phyloP scores from a whole-genome alignment of 2,113 vertebrate species.

The Clupea harengus region DNA sequence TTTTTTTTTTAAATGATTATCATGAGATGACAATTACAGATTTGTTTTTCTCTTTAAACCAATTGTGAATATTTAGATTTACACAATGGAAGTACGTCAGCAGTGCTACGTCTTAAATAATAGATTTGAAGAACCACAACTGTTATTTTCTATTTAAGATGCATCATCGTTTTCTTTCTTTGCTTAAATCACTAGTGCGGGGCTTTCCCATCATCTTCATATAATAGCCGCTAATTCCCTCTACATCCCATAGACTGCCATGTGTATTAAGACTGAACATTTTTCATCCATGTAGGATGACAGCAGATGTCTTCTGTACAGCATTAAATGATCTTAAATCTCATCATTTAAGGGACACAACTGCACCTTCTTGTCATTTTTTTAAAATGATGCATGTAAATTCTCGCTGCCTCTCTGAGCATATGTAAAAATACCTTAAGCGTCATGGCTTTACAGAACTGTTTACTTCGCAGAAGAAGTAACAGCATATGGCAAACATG shows the following conservation, averaged over 20 bases:
- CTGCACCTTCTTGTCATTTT: not conserved
- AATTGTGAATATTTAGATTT: not conserved
- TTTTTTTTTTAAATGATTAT: not conserved
- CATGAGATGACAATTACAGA: not conserved
- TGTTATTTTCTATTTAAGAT: slow-evolving; percentile 15
- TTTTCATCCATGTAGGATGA: not conserved
- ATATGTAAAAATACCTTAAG: too few species aligned
- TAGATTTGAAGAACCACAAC: not conserved
- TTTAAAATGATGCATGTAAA: not conserved
- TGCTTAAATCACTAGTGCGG: too few species aligned
- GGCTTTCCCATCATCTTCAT: not conserved
- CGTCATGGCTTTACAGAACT: too few species aligned
- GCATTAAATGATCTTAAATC: not conserved
- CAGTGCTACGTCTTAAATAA: slow-evolving; percentile 13
- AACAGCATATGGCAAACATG: too few species aligned
- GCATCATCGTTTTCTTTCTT: not conserved
- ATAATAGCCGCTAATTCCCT: not conserved
- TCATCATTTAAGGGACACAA: not conserved
- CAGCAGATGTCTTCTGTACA: not conserved
- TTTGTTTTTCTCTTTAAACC: not conserved
- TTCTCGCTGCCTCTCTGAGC: too few species aligned
- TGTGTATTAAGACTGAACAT: not conserved
- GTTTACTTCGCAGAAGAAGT: too few species aligned
- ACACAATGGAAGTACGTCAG: not conserved
- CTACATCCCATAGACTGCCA: not conserved